Conservation (phyloP, 2,797 vertebrate genomes). For the Nothura maculosa region DNA sequence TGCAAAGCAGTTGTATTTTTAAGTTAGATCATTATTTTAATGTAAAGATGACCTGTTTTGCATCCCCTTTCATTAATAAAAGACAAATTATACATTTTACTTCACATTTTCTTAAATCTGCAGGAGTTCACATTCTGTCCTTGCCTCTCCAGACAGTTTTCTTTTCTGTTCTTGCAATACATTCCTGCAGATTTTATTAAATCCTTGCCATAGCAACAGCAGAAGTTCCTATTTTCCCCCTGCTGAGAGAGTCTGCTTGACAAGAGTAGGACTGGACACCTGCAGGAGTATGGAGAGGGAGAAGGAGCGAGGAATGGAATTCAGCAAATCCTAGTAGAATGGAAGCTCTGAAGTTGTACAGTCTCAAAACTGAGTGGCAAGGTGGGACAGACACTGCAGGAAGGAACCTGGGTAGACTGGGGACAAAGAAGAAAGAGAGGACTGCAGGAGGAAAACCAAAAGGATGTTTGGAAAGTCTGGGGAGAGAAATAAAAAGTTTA, state of each 20-base stretch:
- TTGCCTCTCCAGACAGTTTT: not conserved
- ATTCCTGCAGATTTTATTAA: not conserved
- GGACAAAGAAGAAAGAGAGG: not conserved
- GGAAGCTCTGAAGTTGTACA: not conserved
- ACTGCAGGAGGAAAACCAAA: not conserved
- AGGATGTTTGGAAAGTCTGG: not conserved
- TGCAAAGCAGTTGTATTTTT: not conserved
- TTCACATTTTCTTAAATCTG: not conserved
- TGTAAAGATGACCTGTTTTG: not conserved
- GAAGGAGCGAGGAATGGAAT: not conserved
- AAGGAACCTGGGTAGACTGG: not conserved
- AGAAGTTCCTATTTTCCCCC: not conserved
- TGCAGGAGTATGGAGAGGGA: accelerated
- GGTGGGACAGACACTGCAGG: not conserved
- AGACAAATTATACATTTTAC: not conserved
- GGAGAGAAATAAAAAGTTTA: not conserved
- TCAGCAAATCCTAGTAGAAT: not conserved
- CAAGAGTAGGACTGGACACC: not conserved
- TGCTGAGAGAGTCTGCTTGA: not conserved
- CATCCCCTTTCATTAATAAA: not conserved
- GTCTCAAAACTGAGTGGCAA: not conserved
- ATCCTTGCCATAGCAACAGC: not conserved
- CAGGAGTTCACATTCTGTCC: not conserved
- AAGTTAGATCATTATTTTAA: not conserved
- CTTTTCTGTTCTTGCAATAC: not conserved